Conservation (phyloP, 2,113 vertebrate genomes). For the Pampusana beccarii region DNA sequence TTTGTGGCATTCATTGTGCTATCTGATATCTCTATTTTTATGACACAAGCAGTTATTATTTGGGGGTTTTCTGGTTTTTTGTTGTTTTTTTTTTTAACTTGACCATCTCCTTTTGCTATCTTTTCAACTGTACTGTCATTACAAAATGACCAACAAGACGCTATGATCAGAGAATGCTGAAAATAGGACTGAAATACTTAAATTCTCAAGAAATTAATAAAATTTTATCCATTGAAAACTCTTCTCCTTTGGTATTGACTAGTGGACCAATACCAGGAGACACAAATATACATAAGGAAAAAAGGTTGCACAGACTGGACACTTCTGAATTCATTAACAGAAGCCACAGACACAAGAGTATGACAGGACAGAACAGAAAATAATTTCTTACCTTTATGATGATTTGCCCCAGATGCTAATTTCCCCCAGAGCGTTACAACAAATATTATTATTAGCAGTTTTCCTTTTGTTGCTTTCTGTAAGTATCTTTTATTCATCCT, state of each 20-base stretch:
- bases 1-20: background rate
- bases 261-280: background rate
- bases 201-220: background rate
- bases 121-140: background rate
- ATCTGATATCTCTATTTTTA: background rate
- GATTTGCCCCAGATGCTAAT: constrained; percentile 81
- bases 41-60: background rate
- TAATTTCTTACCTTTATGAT: constrained; percentile 87
- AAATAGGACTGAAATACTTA: background rate
- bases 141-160: background rate
- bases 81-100: background rate
- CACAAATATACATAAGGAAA: background rate
- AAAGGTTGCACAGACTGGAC: background rate
- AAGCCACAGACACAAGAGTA: background rate
- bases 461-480: constrained; percentile 88
- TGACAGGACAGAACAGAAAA: background rate
- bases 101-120: background rate
- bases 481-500: constrained; percentile 95
- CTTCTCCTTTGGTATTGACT: background rate
- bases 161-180: background rate
- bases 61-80: too few relatives aligned
- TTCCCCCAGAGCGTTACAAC: constrained; percentile 89
- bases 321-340: background rate
- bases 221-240: background rate
- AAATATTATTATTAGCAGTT: constrained; percentile 91